Evolutionary conservation across 2,113 vertebrate genomes (phyloP).

Genomic region (Istiophorus platypterus): DNA sequence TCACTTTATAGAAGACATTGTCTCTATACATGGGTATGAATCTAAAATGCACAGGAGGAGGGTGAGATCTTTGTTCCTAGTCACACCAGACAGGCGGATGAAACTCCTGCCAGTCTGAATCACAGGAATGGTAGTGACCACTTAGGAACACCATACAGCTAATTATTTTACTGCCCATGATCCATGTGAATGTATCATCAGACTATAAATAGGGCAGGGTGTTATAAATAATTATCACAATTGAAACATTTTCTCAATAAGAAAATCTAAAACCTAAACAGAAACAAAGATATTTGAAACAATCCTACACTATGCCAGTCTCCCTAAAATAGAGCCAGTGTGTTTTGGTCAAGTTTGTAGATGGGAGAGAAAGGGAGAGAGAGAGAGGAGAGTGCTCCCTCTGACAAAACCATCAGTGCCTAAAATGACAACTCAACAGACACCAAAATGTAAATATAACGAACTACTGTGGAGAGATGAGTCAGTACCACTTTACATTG

Average conservation of each 20-base stretch:
- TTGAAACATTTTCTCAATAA: not conserved
- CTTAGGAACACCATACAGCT: not conserved
- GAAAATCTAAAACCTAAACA: not conserved
- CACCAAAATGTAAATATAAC: too few relatives aligned
- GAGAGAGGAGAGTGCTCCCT: too few relatives aligned
- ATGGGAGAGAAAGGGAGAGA: too few relatives aligned
- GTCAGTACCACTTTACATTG: too few relatives aligned
- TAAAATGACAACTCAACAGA: too few relatives aligned
- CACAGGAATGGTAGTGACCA: not conserved
- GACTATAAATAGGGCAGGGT: not conserved
- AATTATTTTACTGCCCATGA: not conserved
- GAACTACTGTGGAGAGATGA: too few relatives aligned
- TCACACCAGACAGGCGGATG: constrained; percentile 2
- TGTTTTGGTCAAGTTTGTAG: too few relatives aligned
- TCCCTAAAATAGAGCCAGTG: too few relatives aligned
- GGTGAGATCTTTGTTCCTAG: not conserved
- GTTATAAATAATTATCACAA: not conserved
- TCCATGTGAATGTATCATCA: not conserved
- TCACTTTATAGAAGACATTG: constrained; percentile 37
- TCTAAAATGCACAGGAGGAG: constrained; percentile 21
- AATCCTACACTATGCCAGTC: too few relatives aligned
- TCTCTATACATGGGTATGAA: constrained; percentile 30
- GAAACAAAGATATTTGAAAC: not conserved
- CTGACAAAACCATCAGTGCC: too few relatives aligned
- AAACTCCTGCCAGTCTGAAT: constrained; percentile 2